Evolutionary conservation across 2,888 invertebrate species (phyloP).

Genomic region (Eupithecia centaureata): DNA sequence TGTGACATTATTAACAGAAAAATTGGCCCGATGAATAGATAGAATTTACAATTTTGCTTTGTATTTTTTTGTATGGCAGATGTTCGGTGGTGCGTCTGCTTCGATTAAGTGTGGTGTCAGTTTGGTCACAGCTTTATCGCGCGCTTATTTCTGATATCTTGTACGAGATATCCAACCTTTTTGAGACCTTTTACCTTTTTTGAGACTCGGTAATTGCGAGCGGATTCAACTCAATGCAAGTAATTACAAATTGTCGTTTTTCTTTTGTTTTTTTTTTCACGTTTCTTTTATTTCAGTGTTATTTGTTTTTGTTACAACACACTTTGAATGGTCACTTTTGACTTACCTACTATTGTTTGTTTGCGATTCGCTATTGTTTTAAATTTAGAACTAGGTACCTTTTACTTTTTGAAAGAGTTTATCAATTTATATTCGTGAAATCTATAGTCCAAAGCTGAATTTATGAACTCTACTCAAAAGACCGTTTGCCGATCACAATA

Average conservation of each 20-base stretch:
- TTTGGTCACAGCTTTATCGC: conserved; percentile 62
- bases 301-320: not conserved
- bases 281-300: not conserved
- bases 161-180: conserved; percentile 65
- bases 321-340: not conserved
- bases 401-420: not conserved
- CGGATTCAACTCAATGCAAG: conserved; percentile 23
- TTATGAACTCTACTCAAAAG: conserved; percentile 52
- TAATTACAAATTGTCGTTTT: conserved; percentile 22
- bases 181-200: conserved; percentile 53
- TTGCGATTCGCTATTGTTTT: not conserved
- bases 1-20: conserved; percentile 79
- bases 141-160: conserved; percentile 69
- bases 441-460: not conserved
- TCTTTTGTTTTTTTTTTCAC: not conserved
- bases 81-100: conserved; percentile 65
- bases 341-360: not conserved
- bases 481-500: conserved; percentile 58
- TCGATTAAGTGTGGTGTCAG: conserved; percentile 75
- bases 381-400: not conserved
- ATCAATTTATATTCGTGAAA: not conserved
- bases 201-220: conserved; percentile 47
- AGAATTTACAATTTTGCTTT: conserved; percentile 62
- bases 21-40: conserved; percentile 69
- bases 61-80: conserved; percentile 75